Percentiles rank a stretch among this genome's conserved stretches.
Conservation (phyloP, 2,113 vertebrate species). For the Pseudopipra pipra region DNA sequence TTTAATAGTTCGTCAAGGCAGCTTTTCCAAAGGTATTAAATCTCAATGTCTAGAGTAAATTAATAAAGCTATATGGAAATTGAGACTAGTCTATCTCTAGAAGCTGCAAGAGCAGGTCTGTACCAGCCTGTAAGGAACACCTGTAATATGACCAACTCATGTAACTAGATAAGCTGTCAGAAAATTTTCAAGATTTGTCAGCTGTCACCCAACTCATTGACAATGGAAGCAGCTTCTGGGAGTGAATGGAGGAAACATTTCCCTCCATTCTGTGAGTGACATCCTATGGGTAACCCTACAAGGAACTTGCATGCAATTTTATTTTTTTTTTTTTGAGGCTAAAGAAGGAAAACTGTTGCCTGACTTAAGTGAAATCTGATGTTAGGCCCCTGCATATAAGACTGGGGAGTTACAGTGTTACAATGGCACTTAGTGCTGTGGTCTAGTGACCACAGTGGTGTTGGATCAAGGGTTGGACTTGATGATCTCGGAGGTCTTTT, state of each 20-base stretch:
- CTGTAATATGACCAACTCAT: not conserved
- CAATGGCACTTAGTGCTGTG: too few relatives aligned
- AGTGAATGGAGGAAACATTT: not conserved
- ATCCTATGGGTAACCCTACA: not conserved
- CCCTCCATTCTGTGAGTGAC: not conserved
- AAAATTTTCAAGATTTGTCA: not conserved
- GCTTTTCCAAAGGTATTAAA: slow-evolving; percentile 5
- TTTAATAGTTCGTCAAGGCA: not conserved
- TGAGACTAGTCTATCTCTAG: not conserved
- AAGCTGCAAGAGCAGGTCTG: not conserved
- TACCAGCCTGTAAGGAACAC: not conserved
- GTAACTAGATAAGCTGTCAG: not conserved
- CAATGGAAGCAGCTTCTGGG: not conserved
- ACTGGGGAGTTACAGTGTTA: not conserved
- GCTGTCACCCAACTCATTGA: not conserved
- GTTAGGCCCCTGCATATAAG: not conserved
- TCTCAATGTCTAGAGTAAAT: not conserved
- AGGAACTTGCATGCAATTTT: not conserved
- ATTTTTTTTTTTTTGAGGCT: not conserved
- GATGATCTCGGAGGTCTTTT: too few relatives aligned
- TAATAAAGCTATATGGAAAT: not conserved
- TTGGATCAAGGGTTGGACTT: too few relatives aligned
- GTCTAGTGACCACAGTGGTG: too few relatives aligned
- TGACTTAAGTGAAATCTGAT: not conserved
- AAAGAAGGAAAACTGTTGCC: not conserved